Conservation (phyloP, 2,113 vertebrate genomes). For the Anthoscopus minutus region DNA sequence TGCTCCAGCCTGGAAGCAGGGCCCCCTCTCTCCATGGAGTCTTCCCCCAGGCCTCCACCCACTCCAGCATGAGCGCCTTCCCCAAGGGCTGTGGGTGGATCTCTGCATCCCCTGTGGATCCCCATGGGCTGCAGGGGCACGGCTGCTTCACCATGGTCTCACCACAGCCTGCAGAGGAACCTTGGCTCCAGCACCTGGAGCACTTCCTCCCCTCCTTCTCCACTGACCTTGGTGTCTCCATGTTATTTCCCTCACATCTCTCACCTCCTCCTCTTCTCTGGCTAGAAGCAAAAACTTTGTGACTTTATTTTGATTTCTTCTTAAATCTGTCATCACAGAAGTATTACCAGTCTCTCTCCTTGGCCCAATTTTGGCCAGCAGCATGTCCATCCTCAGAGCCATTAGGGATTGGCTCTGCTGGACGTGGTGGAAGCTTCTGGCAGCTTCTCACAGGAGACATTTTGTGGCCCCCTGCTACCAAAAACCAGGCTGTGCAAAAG, state of each 20-base stretch:
- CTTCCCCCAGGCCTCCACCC: background rate
- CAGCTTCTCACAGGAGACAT: background rate
- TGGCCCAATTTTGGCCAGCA: background rate
- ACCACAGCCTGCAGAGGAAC: background rate
- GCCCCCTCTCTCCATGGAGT: background rate
- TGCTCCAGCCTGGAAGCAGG: background rate
- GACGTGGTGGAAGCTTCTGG: background rate
- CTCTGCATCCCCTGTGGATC: background rate
- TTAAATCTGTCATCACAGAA: background rate
- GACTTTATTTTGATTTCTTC: background rate
- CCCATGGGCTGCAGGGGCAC: background rate
- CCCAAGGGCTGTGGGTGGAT: background rate
- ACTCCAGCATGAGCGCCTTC: background rate
- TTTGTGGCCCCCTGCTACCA: background rate
- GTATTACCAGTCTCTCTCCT: accelerated
- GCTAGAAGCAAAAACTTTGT: background rate
- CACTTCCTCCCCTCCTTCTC: background rate
- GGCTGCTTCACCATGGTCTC: background rate
- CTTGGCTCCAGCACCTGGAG: background rate
- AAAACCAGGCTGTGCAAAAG: background rate
- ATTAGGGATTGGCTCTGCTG: background rate
- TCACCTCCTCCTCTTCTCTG: background rate
- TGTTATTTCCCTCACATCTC: background rate
- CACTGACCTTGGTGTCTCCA: background rate
- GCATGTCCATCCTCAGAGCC: background rate